Evolutionary conservation across 1,140 invertebrate genomes (phyloP).

Genomic region (Drosophila ambigua): DNA sequence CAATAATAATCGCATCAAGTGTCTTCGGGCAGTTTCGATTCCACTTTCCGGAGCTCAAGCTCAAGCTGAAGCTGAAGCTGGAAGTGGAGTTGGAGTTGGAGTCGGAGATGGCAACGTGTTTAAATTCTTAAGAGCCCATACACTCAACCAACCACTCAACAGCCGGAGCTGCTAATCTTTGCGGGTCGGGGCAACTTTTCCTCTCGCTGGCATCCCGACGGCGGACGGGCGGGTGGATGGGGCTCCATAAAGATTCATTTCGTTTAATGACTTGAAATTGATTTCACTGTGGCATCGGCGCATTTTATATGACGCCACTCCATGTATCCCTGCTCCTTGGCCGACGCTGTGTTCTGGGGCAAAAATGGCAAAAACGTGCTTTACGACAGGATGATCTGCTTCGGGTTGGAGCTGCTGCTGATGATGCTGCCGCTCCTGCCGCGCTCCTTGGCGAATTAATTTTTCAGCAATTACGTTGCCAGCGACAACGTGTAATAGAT

Average conservation of each 20-base stretch:
- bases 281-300: slow-evolving; percentile 74
- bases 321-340: slow-evolving; percentile 17
- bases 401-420: slow-evolving; percentile 7
- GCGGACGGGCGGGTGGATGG: not conserved
- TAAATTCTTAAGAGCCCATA: slow-evolving; percentile 53
- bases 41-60: slow-evolving; percentile 12
- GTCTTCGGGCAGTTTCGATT: slow-evolving; percentile 42
- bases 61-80: too few relatives aligned
- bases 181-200: slow-evolving; percentile 37
- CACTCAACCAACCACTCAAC: slow-evolving; percentile 4
- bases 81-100: too few relatives aligned
- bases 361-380: slow-evolving; percentile 78
- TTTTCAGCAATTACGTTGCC: slow-evolving; percentile 79
- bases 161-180: slow-evolving; percentile 52
- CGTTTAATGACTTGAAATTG: slow-evolving; percentile 83
- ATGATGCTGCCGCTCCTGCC: slow-evolving; percentile 1
- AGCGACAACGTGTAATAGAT: slow-evolving; percentile 75
- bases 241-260: slow-evolving; percentile 81
- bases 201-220: slow-evolving; percentile 16
- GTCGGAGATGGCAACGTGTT: slow-evolving; percentile 40
- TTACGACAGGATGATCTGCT: slow-evolving; percentile 66
- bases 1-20: slow-evolving; percentile 76
- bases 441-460: slow-evolving; percentile 68
- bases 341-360: slow-evolving; percentile 46
- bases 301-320: slow-evolving; percentile 65